These are phyloP conservation scores for Microdon myrmicae DNA, from an alignment of 2,888 invertebrate genomes.

Conservation along the genomic window DNA sequence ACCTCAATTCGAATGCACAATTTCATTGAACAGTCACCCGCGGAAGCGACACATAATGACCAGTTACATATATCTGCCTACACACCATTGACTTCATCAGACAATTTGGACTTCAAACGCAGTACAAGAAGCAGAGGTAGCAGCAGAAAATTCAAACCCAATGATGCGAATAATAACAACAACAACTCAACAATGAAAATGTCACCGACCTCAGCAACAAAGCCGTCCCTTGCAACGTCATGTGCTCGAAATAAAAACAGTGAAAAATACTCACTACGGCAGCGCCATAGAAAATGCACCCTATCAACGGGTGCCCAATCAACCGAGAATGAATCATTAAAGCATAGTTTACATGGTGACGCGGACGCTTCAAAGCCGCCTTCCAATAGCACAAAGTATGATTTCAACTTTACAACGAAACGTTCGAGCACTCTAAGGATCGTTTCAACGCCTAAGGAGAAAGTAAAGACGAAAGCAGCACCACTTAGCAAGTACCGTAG, in stretches of 20 bases:
- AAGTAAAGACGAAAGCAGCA: conserved; percentile 75
- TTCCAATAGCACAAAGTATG: conserved; percentile 2
- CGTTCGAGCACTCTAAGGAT: conserved; percentile 27
- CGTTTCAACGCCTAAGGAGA: conserved; percentile 62
- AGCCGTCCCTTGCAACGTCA: conserved; percentile 29
- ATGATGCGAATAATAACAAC: conserved; percentile 53
- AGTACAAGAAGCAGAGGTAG: conserved; percentile 20
- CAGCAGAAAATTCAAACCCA: conserved; percentile 28
- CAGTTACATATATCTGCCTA: too few relatives aligned
- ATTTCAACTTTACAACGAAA: conserved; percentile 12
- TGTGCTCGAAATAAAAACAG: conserved; percentile 63
- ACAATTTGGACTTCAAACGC: too few relatives aligned
- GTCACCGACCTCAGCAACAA: conserved; percentile 51
- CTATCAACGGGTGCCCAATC: conserved; percentile 39
- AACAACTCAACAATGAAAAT: conserved; percentile 25
- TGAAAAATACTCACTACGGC: conserved; percentile 77
- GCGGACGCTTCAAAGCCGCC: conserved; percentile 1
- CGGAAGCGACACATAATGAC: too few relatives aligned
- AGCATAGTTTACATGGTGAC: too few relatives aligned
- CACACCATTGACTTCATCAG: too few relatives aligned
- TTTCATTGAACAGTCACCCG: too few relatives aligned
- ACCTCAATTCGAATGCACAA: too few relatives aligned
- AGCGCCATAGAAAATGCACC: conserved; percentile 72
- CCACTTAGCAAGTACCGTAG: conserved; percentile 89
- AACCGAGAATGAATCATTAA: too few relatives aligned